Base-by-base conservation (phyloP, 2,113 vertebrate species). In the Rhinopomastus cyanomelas region DNA sequence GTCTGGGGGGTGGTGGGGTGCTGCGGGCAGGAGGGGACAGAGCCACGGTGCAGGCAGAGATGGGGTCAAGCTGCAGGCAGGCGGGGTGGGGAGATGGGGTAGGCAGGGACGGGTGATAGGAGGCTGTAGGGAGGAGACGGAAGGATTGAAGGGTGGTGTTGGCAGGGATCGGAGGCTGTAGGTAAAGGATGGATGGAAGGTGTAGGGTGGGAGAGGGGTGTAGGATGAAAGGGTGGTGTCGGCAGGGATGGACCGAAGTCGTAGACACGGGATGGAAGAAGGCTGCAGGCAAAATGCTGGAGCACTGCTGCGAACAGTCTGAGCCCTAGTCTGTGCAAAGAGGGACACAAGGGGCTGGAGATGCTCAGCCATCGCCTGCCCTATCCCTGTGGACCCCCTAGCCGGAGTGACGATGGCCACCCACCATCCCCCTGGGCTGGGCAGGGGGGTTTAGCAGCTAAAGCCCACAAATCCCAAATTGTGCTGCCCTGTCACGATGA, bases 381-480 rank as follows among this genome's bases (percentile, higher is more conserved):
- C 77, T 64, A 20, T 49, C 4, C 8, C 44, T 44, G 64, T 64
- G 68, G 34, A 76, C 71, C 76, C 3, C 32, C 23, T 2, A 3
- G 55, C 51, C 42, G 1, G 2, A 53, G 15, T 92, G 89, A 49
- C 6, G 1, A 56, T 57, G 57, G 77, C 85, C 68, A 32, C 44
- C 44, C 11, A 1, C 57, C 52, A 29, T 55, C 49, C 48, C 73
- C 36, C 68, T 83, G 85, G 56, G 78, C 32, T 39, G 77, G 64
- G 73, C 7, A 4, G 37, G 20, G 51, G 48, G 46, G n/a, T 90
- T 97, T 92, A 96, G 60, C 49, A 2, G 66, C 65, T 96, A 95
- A 95, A 96, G 87, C 84, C 81, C 69, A 90, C 71, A 98, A 97
- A 98, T 98, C 97, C 98, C 95, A 97, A 96, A 97, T 96, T 96